A percentile compares a stretch with the other conserved stretches of the same genome.
Evolutionary conservation across 1,140 invertebrate species (phyloP).

Genomic region (Amyelois transitella): DNA sequence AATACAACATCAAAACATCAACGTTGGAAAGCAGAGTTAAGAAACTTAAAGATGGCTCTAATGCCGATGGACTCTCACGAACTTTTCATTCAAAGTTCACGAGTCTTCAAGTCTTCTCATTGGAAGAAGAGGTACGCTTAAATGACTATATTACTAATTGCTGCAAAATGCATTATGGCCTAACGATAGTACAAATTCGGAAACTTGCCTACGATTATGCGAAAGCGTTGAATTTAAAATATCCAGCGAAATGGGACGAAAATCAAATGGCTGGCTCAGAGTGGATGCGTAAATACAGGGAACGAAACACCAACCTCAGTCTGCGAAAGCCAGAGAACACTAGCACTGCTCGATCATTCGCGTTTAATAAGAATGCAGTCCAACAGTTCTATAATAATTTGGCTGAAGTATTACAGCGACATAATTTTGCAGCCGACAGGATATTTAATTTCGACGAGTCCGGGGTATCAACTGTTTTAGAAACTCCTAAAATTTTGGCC

Average conservation of each 20-base stretch:
- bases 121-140: background rate
- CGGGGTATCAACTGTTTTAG: constrained; percentile 41
- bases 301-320: constrained; percentile 30
- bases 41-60: constrained; percentile 12
- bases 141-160: constrained; percentile 2
- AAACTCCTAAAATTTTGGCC: constrained; percentile 31
- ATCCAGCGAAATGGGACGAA: constrained; percentile 23
- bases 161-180: constrained; percentile 43
- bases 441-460: constrained; percentile 73
- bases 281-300: constrained; percentile 15
- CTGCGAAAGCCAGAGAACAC: too few species aligned
- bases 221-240: constrained; percentile 26
- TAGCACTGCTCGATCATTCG: too few species aligned
- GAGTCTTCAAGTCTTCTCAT: constrained; percentile 1
- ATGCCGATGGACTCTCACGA: constrained; percentile 1
- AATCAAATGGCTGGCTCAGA: constrained; percentile 23
- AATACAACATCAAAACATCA: constrained; percentile 16
- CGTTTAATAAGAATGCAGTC: too few species aligned
- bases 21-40: constrained; percentile 20
- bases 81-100: constrained; percentile 2
- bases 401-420: too few species aligned
- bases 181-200: constrained; percentile 23
- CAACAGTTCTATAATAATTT: too few species aligned
- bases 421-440: constrained; percentile 6
- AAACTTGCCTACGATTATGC: constrained; percentile 46